Evolutionary conservation across 2,797 vertebrate genomes (phyloP).

Genomic region (Trichosurus vulpecula): DNA sequence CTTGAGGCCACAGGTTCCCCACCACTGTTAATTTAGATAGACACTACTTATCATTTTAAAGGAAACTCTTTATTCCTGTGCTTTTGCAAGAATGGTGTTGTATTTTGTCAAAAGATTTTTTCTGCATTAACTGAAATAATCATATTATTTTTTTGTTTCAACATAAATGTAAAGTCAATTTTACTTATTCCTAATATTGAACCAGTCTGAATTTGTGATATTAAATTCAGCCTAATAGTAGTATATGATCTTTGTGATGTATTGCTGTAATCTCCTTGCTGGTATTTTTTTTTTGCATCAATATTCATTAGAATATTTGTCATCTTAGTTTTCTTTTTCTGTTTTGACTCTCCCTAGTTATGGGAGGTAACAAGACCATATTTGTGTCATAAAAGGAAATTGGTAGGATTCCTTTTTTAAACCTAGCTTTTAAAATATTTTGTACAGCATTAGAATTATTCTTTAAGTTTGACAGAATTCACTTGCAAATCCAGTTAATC

Average conservation of each 20-base stretch:
- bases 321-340: not conserved
- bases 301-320: not conserved
- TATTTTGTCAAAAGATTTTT: not conserved
- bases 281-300: not conserved
- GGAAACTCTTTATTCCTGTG: not conserved
- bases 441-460: not conserved
- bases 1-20: too few species aligned
- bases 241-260: not conserved
- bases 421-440: not conserved
- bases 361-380: not conserved
- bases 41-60: not conserved
- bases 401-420: not conserved
- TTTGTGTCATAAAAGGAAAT: not conserved
- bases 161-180: too few species aligned
- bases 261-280: not conserved
- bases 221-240: not conserved
- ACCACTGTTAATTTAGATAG: not conserved
- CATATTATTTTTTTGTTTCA: not conserved
- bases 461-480: not conserved
- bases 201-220: not conserved
- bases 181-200: not conserved
- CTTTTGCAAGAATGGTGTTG: not conserved
- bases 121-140: not conserved
- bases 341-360: not conserved
- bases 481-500: not conserved